Evolutionary conservation across 2,888 invertebrate species (phyloP), one percentile per base, ranked within the genome.

Genomic region (Ectobius pallidus): DNA sequence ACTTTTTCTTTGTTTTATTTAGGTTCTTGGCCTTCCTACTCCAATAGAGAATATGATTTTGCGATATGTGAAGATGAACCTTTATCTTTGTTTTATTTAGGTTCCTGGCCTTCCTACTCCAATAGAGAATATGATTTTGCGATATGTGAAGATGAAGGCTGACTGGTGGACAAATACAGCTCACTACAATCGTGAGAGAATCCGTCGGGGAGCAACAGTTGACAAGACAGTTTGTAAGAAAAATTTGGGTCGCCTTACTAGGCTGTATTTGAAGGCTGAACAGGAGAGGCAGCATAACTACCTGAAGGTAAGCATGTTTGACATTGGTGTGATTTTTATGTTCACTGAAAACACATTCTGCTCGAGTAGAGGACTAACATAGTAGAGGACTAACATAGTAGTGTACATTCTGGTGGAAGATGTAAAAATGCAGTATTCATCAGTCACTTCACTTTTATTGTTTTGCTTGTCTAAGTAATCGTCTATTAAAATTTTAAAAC

Each of bases 161-260:
- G 99, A 99, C 84, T 99, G 99, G 99, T 99, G 99, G 99, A 99
- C 99, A 0, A 99, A 99, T 84, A 99, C 99, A 0, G 99, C 99
- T 0, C 99, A 99, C 83, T 99, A 99, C 84, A 99, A 99, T 85
- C 89, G 99, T 52, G 99, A 99, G 84, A 89, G 99, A 79, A 99
- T 99, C 77, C 90, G 99, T 2, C 91, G 99, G 78, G 99, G 99
- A n/a, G 99, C 99, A 67, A 99, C 99, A 0, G 99, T 99, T 18
- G 99, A 99, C 83, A 99, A 99, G 84, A 99, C 99, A 0, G 99
- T 99, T 0, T 99, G 99, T 84, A 99, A 99, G 86, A 99, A 99
- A 87, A 99, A 99, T 85, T 88, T 99, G 77, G 99, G 99, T 1
- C 89, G 99, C n/a, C 87, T 99, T 67, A 99, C 99, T 0, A 87